phyloP scores from a whole-genome alignment of 2,797 vertebrate genomes.

The Arnoldichthys spilopterus region DNA sequence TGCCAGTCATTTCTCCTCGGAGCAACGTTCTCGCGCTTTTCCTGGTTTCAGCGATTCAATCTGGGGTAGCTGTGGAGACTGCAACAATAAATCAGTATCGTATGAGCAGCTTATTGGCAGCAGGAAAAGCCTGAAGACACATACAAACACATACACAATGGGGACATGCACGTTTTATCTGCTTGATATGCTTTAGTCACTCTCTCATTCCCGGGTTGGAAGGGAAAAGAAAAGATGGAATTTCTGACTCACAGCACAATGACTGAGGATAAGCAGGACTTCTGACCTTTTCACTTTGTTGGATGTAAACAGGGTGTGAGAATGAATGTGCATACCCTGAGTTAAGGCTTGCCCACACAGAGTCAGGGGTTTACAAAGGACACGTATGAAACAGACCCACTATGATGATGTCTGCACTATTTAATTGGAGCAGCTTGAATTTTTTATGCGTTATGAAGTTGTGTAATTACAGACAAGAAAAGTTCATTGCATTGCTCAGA shows the following conservation, averaged over 20 bases:
- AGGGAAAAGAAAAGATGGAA: constrained; percentile 9
- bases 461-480: no score
- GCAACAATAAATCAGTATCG: constrained; percentile 48
- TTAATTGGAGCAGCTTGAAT: no score
- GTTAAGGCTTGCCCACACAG: no score
- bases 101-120: constrained; percentile 46
- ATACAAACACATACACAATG: constrained; percentile 24
- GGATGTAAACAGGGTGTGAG: no score
- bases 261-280: constrained; percentile 15
- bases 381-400: no score
- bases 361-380: no score
- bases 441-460: no score
- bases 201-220: constrained; percentile 16
- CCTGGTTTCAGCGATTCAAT: constrained; percentile 41
- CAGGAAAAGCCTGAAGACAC: constrained; percentile 54
- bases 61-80: constrained; percentile 42
- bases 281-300: constrained; percentile 23
- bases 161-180: background rate
- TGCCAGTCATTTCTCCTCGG: constrained; percentile 49
- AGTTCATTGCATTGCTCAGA: no score
- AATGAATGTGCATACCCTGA: no score
- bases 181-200: constrained; percentile 1
- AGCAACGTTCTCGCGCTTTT: constrained; percentile 36
- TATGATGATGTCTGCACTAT: no score
- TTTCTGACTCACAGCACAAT: constrained; percentile 35